Percentiles rank a stretch among this genome's conserved stretches.
Evolutionary conservation across 1,140 invertebrate genomes (phyloP).

Genomic region (Subanguina moxae): DNA sequence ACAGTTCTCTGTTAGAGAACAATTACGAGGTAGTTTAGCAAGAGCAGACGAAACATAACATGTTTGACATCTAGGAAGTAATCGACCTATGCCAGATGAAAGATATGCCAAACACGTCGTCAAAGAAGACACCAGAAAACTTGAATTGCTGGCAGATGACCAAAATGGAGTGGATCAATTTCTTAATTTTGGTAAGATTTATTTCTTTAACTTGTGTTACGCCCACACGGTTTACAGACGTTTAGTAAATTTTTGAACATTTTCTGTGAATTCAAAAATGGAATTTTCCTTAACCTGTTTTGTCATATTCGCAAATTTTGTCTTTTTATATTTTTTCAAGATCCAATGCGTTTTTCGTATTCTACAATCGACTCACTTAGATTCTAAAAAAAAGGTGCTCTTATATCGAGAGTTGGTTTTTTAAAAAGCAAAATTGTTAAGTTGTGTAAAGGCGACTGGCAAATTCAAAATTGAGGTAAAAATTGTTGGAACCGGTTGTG

Average conservation of each 20-base stretch:
- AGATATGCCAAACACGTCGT: background rate
- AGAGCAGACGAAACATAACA: background rate
- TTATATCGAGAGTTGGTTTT: too few species aligned
- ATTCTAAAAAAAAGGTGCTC: too few species aligned
- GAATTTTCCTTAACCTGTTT: too few species aligned
- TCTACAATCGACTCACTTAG: too few species aligned
- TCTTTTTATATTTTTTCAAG: too few species aligned
- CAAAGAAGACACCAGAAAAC: background rate
- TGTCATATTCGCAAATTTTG: too few species aligned
- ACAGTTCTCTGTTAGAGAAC: background rate
- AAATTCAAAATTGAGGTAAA: too few species aligned
- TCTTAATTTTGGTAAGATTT: slow-evolving; percentile 7
- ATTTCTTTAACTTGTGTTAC: background rate
- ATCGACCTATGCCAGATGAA: background rate
- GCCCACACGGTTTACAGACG: background rate
- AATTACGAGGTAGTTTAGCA: background rate
- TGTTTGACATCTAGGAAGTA: background rate
- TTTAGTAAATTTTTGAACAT: background rate
- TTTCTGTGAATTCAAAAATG: too few species aligned
- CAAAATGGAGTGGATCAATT: slow-evolving; percentile 10
- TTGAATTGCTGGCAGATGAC: background rate
- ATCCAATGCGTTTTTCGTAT: too few species aligned
- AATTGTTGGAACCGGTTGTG: too few species aligned
- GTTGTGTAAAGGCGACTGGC: too few species aligned
- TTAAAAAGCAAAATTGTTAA: too few species aligned